Percentiles rank a stretch among this genome's conserved stretches.
These are phyloP conservation scores for Chironomus riparius DNA, from an alignment of 2,888 invertebrate genomes.

Conservation along the genomic window DNA sequence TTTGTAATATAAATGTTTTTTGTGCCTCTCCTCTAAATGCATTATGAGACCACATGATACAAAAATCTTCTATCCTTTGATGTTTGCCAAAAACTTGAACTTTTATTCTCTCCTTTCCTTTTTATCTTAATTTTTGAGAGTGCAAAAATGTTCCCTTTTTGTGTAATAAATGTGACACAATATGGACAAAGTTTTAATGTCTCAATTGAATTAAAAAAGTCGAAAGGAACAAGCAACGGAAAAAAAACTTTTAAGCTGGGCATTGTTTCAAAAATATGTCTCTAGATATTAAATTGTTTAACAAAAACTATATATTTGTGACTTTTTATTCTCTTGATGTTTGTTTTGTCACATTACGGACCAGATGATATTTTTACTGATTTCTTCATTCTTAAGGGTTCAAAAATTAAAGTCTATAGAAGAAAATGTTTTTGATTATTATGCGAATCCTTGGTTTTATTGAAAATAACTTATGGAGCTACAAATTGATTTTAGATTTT, in stretches of 20 bases:
- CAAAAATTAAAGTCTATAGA: too few relatives aligned
- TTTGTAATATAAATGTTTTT: neutral
- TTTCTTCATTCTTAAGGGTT: too few relatives aligned
- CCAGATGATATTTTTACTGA: neutral
- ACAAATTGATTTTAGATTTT: too few relatives aligned
- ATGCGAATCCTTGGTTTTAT: too few relatives aligned
- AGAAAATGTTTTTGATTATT: too few relatives aligned
- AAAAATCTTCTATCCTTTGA: slow-evolving; percentile 3
- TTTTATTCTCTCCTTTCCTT: neutral
- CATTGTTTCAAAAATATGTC: neutral
- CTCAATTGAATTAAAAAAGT: neutral
- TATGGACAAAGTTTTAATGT: neutral
- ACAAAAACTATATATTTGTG: neutral
- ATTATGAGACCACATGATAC: neutral
- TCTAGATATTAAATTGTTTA: neutral
- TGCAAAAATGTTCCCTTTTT: neutral
- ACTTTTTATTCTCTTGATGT: neutral
- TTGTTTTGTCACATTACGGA: too few relatives aligned
- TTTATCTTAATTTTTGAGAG: neutral
- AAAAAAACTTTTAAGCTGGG: neutral
- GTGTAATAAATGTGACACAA: slow-evolving; percentile 3
- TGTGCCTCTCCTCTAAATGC: neutral
- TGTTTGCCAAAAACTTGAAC: neutral
- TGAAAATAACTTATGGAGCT: too few relatives aligned
- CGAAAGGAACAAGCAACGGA: neutral